Percentiles rank a stretch among this genome's conserved stretches.
Evolutionary conservation across 92 coral and sea anemone species (phyloP).

Genomic region (Pocillopora meandrina): DNA sequence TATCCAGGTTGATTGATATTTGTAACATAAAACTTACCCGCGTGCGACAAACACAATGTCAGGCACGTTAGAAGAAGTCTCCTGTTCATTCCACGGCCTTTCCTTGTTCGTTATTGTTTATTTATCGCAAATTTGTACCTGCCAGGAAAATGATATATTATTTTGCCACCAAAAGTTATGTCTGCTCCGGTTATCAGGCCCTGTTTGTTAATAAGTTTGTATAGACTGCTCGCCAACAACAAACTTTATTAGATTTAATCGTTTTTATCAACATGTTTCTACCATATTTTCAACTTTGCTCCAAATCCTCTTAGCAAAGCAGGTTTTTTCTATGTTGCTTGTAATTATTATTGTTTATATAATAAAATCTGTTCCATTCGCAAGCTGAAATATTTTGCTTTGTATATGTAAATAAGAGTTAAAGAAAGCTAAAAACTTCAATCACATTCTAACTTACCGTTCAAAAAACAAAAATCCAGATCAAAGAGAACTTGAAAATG

Average conservation of each 20-base stretch:
- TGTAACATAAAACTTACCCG: slow-evolving; percentile 23
- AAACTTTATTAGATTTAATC: neutral
- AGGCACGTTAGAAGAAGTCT: slow-evolving; percentile 52
- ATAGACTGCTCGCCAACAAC: neutral
- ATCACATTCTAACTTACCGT: slow-evolving; percentile 25
- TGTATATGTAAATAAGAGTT: neutral
- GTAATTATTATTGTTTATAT: slow-evolving; percentile 38
- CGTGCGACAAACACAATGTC: slow-evolving; percentile 45
- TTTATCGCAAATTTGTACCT: slow-evolving; percentile 49
- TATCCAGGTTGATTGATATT: neutral
- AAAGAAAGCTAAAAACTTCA: neutral
- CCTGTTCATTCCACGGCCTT: slow-evolving; percentile 50
- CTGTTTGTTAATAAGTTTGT: neutral
- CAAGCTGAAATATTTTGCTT: neutral
- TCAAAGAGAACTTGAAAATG: slow-evolving; percentile 2
- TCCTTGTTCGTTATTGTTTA: slow-evolving; percentile 39
- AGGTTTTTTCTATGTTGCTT: slow-evolving; percentile 37
- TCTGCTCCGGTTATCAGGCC: too few species aligned
- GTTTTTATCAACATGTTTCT: neutral
- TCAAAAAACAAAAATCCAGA: slow-evolving; percentile 17
- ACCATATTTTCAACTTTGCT: neutral
- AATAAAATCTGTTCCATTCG: neutral
- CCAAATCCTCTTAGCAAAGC: neutral
- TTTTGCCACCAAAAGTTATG: slow-evolving; percentile 8
- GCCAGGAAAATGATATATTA: slow-evolving; percentile 19